These are phyloP conservation scores for Pelagia noctiluca DNA, from an alignment of 30 jellyfish, hydroid and myxozoan species.

Conservation along the genomic window DNA sequence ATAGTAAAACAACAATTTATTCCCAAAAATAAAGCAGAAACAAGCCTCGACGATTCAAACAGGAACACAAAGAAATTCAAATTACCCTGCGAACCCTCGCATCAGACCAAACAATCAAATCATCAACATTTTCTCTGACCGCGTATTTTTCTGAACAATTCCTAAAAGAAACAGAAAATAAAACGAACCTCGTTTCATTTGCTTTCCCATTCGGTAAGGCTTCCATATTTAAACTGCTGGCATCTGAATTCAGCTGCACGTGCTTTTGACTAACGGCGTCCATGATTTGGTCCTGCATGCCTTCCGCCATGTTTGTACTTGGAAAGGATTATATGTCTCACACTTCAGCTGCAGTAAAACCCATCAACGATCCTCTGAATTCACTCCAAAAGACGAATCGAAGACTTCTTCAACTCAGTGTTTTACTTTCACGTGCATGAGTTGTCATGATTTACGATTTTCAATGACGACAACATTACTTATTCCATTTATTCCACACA, in stretches of 20 bases:
- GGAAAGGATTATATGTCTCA: background rate
- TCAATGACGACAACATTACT: slow-evolving; percentile 48
- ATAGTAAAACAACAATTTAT: no score
- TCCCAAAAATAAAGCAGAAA: no score
- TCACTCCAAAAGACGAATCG: no score
- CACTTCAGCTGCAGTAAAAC: background rate
- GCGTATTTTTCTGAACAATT: background rate
- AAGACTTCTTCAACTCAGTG: no score
- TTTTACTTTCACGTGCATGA: slow-evolving; percentile 38
- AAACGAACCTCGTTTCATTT: slow-evolving; percentile 47
- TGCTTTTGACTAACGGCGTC: slow-evolving; percentile 60
- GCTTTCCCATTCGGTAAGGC: slow-evolving; percentile 12
- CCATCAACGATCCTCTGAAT: background rate
- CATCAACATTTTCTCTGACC: background rate
- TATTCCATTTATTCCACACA: slow-evolving; percentile 43
- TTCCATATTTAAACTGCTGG: background rate
- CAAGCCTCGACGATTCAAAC: no score
- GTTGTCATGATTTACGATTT: slow-evolving; percentile 11
- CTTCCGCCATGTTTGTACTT: slow-evolving; percentile 62
- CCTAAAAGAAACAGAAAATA: background rate
- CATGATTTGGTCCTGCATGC: slow-evolving; percentile 50
- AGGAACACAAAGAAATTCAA: no score
- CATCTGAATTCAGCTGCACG: slow-evolving; percentile 52
- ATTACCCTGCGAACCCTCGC: no score
- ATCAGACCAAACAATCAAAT: no score